Conservation (phyloP, 1,140 invertebrate species). For the Zaprionus davidi region DNA sequence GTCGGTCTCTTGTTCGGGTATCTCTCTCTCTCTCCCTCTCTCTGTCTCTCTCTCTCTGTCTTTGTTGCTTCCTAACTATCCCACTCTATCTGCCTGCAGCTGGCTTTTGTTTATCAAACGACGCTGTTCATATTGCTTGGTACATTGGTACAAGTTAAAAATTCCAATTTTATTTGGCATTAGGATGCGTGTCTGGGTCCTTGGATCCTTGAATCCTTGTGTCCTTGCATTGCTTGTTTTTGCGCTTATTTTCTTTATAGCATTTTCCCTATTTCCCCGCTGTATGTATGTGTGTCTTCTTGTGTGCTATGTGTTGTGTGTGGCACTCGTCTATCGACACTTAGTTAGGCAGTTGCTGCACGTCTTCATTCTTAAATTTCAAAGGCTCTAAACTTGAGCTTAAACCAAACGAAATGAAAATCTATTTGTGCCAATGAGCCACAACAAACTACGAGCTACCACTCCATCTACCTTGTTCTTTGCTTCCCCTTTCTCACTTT, state of each 20-base stretch:
- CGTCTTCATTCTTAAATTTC: slow-evolving; percentile 63
- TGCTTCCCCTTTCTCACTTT: background rate
- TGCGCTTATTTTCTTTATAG: background rate
- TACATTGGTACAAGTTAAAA: slow-evolving; percentile 56
- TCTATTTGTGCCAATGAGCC: slow-evolving; percentile 51
- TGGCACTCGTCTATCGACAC: slow-evolving; percentile 15
- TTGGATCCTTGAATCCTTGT: slow-evolving; percentile 5
- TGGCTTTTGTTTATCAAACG: slow-evolving; percentile 58
- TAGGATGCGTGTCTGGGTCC: slow-evolving; percentile 30
- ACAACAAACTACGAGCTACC: slow-evolving; percentile 27
- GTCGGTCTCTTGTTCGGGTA: background rate
- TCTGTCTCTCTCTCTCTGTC: background rate
- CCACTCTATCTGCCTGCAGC: slow-evolving; percentile 19
- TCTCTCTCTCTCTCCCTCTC: background rate
- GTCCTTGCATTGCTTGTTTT: slow-evolving; percentile 17
- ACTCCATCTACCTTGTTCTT: background rate
- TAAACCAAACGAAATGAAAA: slow-evolving; percentile 60
- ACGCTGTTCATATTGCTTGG: slow-evolving; percentile 44
- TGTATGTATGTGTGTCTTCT: background rate
- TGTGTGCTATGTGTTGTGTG: background rate
- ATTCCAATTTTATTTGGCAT: slow-evolving; percentile 54
- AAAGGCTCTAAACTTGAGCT: slow-evolving; percentile 47
- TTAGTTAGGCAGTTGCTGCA: slow-evolving; percentile 63
- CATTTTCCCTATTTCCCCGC: background rate
- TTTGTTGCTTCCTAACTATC: background rate